Base-by-base conservation (phyloP, 2,113 vertebrate genomes). In the Xyrauchen texanus region DNA sequence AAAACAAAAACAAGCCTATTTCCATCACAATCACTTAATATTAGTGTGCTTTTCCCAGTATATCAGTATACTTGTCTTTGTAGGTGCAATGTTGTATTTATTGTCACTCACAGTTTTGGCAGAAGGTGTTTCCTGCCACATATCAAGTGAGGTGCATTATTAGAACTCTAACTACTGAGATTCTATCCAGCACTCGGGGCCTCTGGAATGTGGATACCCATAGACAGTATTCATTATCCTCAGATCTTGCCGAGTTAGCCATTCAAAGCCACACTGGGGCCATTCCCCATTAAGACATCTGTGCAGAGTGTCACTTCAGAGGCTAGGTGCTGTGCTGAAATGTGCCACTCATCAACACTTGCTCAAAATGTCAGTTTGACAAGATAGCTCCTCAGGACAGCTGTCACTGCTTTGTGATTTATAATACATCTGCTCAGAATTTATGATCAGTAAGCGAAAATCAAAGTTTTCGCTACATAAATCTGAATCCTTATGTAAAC, bases 351-450 rank as follows among this genome's bases (percentile, higher is more conserved):
- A 72, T 78, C 76, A 11, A 58, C 82, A n/a, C 66, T 76, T n/a
- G 6, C 44, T 67, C 8, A 49, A 68, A 76, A 76, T 69, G 46
- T 81, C 74, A 15, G 7, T 66, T 76, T 65, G 16, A 58, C 51
- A 61, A 57, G 63, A 75, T 64, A 67, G 58, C 76, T 71, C 81
- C 67, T 61, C 6, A 34, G 79, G 60, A 15, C 60, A 52, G 46
- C 77, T 0, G 52, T 80, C 81, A 63, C 1, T 76, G 77, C 65
- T 51, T 7, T 52, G 62, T 80, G 65, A 85, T 89, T 76, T 82
- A 87, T 88, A 79, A 73, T 52, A 16, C 7, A 16, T 63, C 76
- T 75, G 46, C 55, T 82, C 84, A 4, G 0, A 76, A 89, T 88
- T 79, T 82, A 85, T 85, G 69, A 16, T 47, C 68, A 45, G 51